These are phyloP conservation scores for Lates calcarifer DNA, from an alignment of 2,113 vertebrate genomes.

Conservation along the genomic window DNA sequence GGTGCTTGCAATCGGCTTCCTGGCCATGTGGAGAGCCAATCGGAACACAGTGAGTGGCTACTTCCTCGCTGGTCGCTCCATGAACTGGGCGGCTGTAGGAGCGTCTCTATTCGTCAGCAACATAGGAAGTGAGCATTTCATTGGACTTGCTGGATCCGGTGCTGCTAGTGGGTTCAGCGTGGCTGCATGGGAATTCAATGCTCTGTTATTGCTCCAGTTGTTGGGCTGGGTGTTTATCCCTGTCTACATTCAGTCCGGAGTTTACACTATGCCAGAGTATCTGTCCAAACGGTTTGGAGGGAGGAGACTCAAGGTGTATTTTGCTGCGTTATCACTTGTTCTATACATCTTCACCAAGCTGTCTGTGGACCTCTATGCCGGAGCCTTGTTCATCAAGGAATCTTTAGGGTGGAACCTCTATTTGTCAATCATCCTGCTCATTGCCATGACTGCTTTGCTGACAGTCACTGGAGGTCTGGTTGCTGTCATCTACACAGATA, in stretches of 20 bases:
- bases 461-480: constrained; percentile 95
- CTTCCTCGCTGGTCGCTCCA: constrained; percentile 96
- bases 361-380: constrained; percentile 96
- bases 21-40: constrained; percentile 95
- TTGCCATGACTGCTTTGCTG: constrained; percentile 93
- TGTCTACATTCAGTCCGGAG: constrained; percentile 93
- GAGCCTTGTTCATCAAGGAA: constrained; percentile 97
- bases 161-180: constrained; percentile 94
- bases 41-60: constrained; percentile 94
- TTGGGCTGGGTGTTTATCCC: constrained; percentile 97
- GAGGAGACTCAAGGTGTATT: constrained; percentile 93
- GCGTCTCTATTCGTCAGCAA: constrained; percentile 99
- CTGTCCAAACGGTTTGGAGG: constrained; percentile 95
- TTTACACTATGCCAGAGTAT: constrained; percentile 98
- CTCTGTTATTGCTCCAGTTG: constrained; percentile 93
- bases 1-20: constrained; percentile 92
- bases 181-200: constrained; percentile 96
- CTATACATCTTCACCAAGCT: constrained; percentile 98
- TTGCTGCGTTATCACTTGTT: constrained; percentile 91
- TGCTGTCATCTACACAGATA: constrained; percentile 97
- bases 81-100: constrained; percentile 94
- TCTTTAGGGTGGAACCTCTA: constrained; percentile 98
- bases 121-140: constrained; percentile 99
- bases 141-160: constrained; percentile 96
- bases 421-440: constrained; percentile 93